Evolutionary conservation across 1,140 invertebrate genomes (phyloP).

Genomic region (Bombus superbus): DNA sequence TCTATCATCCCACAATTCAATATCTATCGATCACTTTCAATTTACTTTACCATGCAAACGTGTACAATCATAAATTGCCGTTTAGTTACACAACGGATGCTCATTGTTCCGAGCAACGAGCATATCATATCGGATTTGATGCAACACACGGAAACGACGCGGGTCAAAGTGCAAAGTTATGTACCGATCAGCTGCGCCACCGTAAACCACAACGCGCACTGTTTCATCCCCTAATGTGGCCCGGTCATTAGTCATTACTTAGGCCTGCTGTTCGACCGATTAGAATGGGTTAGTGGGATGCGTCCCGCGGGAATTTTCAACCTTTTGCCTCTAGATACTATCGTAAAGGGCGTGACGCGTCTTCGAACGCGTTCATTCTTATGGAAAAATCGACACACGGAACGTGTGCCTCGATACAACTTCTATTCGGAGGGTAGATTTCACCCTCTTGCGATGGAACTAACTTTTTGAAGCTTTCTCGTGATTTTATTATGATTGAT

Average conservation of each 20-base stretch:
- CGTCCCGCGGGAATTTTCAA: conserved; percentile 53
- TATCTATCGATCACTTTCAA: not conserved
- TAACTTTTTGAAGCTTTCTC: not conserved
- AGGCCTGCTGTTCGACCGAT: conserved; percentile 44
- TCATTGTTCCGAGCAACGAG: conserved; percentile 39
- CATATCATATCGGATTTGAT: not conserved
- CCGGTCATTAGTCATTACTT: conserved; percentile 68
- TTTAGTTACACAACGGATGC: conserved; percentile 54
- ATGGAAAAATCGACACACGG: conserved; percentile 16
- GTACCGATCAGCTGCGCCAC: conserved; percentile 56
- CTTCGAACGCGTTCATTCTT: conserved; percentile 10
- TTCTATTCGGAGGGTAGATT: not conserved
- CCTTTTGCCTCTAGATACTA: not conserved
- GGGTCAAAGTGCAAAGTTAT: conserved; percentile 68
- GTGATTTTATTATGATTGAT: too few species aligned
- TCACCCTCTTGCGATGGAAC: not conserved
- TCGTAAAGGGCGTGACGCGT: not conserved
- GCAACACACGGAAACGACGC: conserved; percentile 33
- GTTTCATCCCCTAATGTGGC: conserved; percentile 56
- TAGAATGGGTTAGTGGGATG: conserved; percentile 61
- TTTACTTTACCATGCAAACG: too few species aligned
- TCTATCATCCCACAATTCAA: not conserved
- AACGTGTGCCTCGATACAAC: too few species aligned
- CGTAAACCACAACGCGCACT: conserved; percentile 55
- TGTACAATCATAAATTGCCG: conserved; percentile 38